Conservation (phyloP, 2,888 invertebrate genomes). For the Oasisia sp. region DNA sequence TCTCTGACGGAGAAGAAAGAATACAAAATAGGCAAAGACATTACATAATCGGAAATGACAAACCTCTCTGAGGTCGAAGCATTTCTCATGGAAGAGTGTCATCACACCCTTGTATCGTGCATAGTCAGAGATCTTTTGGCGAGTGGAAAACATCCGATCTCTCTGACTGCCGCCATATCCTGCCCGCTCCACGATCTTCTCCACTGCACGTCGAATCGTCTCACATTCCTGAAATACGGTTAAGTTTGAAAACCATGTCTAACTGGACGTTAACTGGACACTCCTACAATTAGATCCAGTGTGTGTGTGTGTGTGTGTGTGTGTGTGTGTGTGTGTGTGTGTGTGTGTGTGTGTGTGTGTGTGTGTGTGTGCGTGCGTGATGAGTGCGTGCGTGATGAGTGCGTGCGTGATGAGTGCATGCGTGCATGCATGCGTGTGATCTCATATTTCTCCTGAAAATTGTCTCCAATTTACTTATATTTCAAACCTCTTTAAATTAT, state of each 20-base stretch:
- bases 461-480: no score
- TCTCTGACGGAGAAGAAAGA: neutral
- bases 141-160: slow-evolving; percentile 28
- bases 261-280: neutral
- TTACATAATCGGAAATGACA: neutral
- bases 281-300: no score
- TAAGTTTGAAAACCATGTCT: slow-evolving; percentile 26
- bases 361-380: no score
- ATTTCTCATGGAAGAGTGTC: slow-evolving; percentile 58
- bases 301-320: no score
- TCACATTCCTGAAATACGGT: neutral
- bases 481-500: no score
- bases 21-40: no score
- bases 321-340: no score
- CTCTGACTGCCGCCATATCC: slow-evolving; percentile 36
- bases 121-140: slow-evolving; percentile 52
- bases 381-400: no score
- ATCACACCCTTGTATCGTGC: slow-evolving; percentile 65
- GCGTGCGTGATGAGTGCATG: no score
- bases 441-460: no score
- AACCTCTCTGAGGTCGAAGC: slow-evolving; percentile 66
- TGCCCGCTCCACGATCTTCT: slow-evolving; percentile 27
- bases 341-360: no score
- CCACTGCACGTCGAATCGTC: slow-evolving; percentile 18
- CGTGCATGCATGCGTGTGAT: no score